Evolutionary conservation across 2,888 invertebrate species (phyloP), one percentile per base, ranked within the genome.

Genomic region (Drosophila ustulata): DNA sequence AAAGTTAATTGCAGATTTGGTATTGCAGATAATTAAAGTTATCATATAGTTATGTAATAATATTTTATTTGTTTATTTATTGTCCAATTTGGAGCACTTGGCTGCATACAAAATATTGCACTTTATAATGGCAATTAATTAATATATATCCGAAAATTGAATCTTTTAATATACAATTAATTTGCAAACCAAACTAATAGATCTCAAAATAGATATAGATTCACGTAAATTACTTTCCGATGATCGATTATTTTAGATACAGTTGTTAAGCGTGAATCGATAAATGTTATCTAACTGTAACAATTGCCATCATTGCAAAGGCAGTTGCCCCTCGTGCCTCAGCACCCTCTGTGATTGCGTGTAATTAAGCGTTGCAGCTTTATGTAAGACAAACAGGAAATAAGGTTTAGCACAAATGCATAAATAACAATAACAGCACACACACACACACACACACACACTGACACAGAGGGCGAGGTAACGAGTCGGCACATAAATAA

Each of bases 321-420:
- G 7, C 34, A 37, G 28, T 28, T 41, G 34, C 3, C 55, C 28
- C 32, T 23, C 26, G 34, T 11, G 28, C 13, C 23, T 23, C 53
- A 18, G 23, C 30, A 6, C 41, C 11, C 11, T 8, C 59, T 65
- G 67, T 61, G 62, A 66, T 70, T 79, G 80, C 75, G 80, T 82
- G 83, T 87, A 83, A 83, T 83, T 87, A 83, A 87, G 88, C 78
- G 75, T 71, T 87, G 88, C 80, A 87, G 83, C 82, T 84, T 84
- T 84, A 80, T 84, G 82, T 80, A 87, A 81, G 88, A 80, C 89
- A 88, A 82, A 80, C 81, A 84, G 88, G 83, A 89, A 82, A 83
- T 88, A 83, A 81, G 89, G 81, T 74, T 78, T 80, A 75, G 88
- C 79, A 79, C 79, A 85, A 88, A 82, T 82, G 80, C 88, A 84